Percentiles rank a stretch among this genome's conserved stretches.
phyloP scores from a whole-genome alignment of 2,888 invertebrate species.

The Tillus elongatus region DNA sequence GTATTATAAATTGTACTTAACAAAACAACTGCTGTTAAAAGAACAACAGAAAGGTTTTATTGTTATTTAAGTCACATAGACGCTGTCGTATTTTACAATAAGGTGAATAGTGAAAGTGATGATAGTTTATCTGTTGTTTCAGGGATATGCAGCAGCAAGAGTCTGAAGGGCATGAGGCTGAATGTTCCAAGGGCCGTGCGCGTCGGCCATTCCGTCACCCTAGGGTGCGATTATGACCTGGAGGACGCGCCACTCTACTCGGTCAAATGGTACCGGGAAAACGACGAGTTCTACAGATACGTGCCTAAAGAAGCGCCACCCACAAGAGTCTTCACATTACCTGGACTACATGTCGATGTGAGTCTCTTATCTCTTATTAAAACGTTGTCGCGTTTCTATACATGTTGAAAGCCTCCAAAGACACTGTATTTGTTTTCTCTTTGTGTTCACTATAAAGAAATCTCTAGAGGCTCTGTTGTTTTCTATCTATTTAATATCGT shows the following conservation, averaged over 20 bases:
- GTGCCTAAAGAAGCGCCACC: slow-evolving; percentile 64
- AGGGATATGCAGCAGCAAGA: slow-evolving; percentile 35
- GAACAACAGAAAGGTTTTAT: no score
- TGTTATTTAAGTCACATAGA: no score
- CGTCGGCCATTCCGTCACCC: slow-evolving; percentile 39
- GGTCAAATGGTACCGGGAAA: slow-evolving; percentile 67
- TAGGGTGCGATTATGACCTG: slow-evolving; percentile 40
- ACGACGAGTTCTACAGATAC: slow-evolving; percentile 66
- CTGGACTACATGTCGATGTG: slow-evolving; percentile 64
- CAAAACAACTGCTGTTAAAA: no score
- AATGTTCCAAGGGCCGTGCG: slow-evolving; percentile 39
- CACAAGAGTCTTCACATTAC: slow-evolving; percentile 56
- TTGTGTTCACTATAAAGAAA: no score
- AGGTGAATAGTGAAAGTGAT: no score
- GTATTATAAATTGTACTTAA: no score
- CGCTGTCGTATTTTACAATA: no score
- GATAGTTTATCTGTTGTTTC: slow-evolving; percentile 29
- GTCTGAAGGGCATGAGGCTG: slow-evolving; percentile 35
- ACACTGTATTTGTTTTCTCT: no score
- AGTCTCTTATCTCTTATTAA: slow-evolving; percentile 46
- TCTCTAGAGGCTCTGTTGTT: no score
- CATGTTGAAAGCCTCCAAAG: no score
- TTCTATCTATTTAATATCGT: no score
- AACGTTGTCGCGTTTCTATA: no score
- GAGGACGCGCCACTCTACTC: slow-evolving; percentile 56